These are phyloP conservation scores for Gibbula magus DNA, from an alignment of 2,888 invertebrate species.

Conservation along the genomic window DNA sequence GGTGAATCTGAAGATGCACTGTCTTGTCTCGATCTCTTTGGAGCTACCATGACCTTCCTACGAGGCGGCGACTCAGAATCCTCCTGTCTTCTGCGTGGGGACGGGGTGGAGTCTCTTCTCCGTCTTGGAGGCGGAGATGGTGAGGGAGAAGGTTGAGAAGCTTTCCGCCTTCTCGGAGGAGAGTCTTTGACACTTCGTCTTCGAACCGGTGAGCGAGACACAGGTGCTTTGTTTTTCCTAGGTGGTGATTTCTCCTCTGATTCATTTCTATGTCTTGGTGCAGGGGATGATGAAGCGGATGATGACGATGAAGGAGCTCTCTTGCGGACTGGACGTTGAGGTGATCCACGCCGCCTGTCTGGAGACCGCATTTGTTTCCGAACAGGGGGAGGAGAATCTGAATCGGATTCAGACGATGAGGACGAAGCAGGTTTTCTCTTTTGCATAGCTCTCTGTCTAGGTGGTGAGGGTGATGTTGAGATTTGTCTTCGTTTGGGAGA, in stretches of 20 bases:
- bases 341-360: not conserved
- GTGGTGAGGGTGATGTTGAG: conserved; percentile 22
- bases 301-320: conserved; percentile 21
- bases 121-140: conserved; percentile 23
- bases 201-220: conserved; percentile 29
- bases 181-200: not conserved
- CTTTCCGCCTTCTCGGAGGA: conserved; percentile 15
- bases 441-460: conserved; percentile 14
- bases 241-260: conserved; percentile 35
- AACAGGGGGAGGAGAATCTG: conserved; percentile 28
- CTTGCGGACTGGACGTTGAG: conserved; percentile 27
- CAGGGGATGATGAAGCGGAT: conserved; percentile 2
- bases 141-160: conserved; percentile 27
- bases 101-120: conserved; percentile 2
- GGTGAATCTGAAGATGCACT: conserved; percentile 33
- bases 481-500: conserved; percentile 1
- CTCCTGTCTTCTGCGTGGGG: not conserved
- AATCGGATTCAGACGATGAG: conserved; percentile 35
- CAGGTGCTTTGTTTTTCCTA: conserved; percentile 23
- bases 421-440: conserved; percentile 20
- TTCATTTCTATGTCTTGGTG: conserved; percentile 25
- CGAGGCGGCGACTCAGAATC: conserved; percentile 14
- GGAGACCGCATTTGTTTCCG: conserved; percentile 9
- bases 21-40: conserved; percentile 8
- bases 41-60: conserved; percentile 5